Evolutionary conservation across 1,140 invertebrate genomes (phyloP), one percentile per base, ranked within the genome.

Genomic region (Gonioctena quinquepunctata): DNA sequence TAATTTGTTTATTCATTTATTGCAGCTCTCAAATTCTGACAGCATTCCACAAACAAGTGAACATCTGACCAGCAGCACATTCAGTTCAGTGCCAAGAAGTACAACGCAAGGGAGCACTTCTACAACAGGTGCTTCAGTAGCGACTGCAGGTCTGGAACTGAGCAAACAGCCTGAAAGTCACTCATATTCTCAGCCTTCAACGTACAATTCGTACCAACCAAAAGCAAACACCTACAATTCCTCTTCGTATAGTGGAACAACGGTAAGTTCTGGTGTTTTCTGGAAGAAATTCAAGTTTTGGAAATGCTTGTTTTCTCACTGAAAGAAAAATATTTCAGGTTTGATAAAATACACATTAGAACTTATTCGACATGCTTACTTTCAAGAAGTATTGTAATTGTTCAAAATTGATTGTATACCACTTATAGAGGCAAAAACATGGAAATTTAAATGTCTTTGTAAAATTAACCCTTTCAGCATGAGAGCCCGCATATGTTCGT

Each of bases 41-140:
- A 80, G 67, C 78, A 82, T 82, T 81, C 79, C 81, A 75, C 70
- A 70, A 59, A 75, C 81, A 22, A 78, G 71, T 48, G 81, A 83
- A 56, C 81, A 82, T 76, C 62, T 80, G 50, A 71, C 50, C 1
- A 56, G 23, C 19, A 67, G 68, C 22, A 69, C 65, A 21, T 81
- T 79, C 54, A 79, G 70, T 56, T 73, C 73, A n/a, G 72, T 75
- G 6, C 60, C 77, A 19, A 63, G 73, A 19, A 75, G 50, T 23
- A 68, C 69, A n/a, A 48, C 70, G n/a, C 73, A 75, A 52, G 69
- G 61, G 4, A 7, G 18, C n/a, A 64, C 72, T 19, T 72, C 70
- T 16, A 70, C 69, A 5, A 48, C 66, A 23, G 74, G 69, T 25
- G 68, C 67, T 42, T 62, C 70, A 19, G 59, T 69, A 2, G 72